phyloP scores from a whole-genome alignment of 2,113 vertebrate genomes.

The Coracopsis vasa region DNA sequence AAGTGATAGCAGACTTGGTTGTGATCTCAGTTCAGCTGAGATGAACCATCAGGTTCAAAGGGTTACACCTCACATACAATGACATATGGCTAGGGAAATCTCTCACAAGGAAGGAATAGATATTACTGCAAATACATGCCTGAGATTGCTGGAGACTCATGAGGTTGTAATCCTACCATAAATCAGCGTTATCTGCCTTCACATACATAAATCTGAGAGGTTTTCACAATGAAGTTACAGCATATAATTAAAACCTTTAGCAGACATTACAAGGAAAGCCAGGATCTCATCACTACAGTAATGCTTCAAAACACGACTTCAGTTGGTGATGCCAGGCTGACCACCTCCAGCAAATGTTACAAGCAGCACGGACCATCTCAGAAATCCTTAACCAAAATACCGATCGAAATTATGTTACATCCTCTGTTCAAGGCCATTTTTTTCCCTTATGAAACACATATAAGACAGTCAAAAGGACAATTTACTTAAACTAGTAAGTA shows the following conservation, averaged over 20 bases:
- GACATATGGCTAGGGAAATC: not conserved
- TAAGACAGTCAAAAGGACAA: not conserved
- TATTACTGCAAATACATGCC: not conserved
- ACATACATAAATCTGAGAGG: not conserved
- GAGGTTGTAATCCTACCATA: not conserved
- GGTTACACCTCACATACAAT: accelerated
- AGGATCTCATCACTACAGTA: not conserved
- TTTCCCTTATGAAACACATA: not conserved
- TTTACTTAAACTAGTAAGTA: not conserved
- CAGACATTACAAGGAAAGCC: not conserved
- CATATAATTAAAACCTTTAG: not conserved
- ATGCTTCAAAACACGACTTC: not conserved
- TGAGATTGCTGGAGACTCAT: not conserved
- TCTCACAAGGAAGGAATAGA: not conserved
- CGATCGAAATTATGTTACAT: not conserved
- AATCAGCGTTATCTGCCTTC: not conserved
- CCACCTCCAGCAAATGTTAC: not conserved
- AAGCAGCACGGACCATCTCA: not conserved
- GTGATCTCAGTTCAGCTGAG: not conserved
- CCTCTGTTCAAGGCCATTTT: not conserved
- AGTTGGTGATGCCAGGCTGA: accelerated
- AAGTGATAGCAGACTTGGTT: not conserved
- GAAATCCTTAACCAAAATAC: not conserved
- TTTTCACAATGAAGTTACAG: not conserved
- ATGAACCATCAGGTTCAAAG: not conserved